These are phyloP conservation scores for Unio delphinus DNA, from an alignment of 2,888 invertebrate genomes.

Conservation along the genomic window DNA sequence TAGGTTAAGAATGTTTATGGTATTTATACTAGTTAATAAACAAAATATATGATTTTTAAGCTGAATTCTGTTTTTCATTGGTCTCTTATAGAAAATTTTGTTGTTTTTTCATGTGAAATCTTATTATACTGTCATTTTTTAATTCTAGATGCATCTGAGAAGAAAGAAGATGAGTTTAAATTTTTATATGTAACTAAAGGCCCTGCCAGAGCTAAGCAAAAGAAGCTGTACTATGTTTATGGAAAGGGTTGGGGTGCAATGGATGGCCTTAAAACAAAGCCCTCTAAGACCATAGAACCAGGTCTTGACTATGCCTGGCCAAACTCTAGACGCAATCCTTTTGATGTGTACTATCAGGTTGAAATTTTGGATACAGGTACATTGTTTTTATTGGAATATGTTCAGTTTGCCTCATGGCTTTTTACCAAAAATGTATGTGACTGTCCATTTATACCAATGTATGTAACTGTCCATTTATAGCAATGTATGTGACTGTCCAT, in stretches of 20 bases:
- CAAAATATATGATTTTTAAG: too few species aligned
- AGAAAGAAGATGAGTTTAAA: slow-evolving; percentile 56
- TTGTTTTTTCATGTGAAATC: background rate
- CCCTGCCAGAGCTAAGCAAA: slow-evolving; percentile 54
- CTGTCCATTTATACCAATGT: too few species aligned
- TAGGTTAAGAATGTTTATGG: too few species aligned
- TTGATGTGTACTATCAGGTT: slow-evolving; percentile 57
- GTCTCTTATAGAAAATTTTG: background rate
- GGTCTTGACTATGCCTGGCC: slow-evolving; percentile 57
- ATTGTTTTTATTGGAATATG: too few species aligned
- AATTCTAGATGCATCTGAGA: slow-evolving; percentile 42
- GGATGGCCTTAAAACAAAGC: slow-evolving; percentile 44
- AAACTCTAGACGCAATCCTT: slow-evolving; percentile 37
- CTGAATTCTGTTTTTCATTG: background rate
- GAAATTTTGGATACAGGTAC: slow-evolving; percentile 5
- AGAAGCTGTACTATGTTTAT: slow-evolving; percentile 65
- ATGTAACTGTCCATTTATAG: too few species aligned
- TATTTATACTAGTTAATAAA: too few species aligned
- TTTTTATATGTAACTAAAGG: slow-evolving; percentile 61
- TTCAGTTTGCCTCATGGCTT: too few species aligned
- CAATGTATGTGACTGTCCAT: too few species aligned
- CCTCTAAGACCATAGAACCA: slow-evolving; percentile 41
- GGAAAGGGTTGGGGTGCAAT: slow-evolving; percentile 56
- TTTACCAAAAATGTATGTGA: too few species aligned
- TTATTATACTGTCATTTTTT: background rate